Evolutionary conservation across 2,797 vertebrate genomes (phyloP), one percentile per base, ranked within the genome.

Genomic region (Falco rusticolus): DNA sequence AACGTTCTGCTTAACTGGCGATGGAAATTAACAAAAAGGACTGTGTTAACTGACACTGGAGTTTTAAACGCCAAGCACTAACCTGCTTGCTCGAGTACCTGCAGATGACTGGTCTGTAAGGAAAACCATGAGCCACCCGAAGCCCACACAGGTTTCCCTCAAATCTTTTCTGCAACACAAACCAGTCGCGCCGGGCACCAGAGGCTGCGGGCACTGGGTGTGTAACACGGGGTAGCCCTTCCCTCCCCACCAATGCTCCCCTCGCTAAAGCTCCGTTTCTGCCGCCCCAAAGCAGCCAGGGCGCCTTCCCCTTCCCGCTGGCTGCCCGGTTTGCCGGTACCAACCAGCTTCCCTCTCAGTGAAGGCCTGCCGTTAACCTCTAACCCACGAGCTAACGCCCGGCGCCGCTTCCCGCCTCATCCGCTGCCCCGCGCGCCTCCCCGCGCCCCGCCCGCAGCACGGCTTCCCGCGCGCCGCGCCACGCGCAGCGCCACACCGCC

Each of bases 131-230:
- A 31, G 51, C 37, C 56, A 28, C 10, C 5, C 1, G 1, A 13
- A 22, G 28, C 11, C 29, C 20, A 5, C 5, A 2, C 10, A 31
- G 37, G 18, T 17, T 76, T 41, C 28, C 25, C 17, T 22, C 33
- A 3, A 12, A 1, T 13, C 29, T 9, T 24, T 14, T 26, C 20
- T 25, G 21, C 3, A 19, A 29, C 16, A 15, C 9, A 26, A 45
- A 9, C 11, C 4, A 24, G 15, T 0, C 1, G 3, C 33, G 1
- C 11, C 0, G 41, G 12, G 6, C 28, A 17, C 4, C 65, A 10
- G 7, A 5, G 13, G 28, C 50, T 10, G 28, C 0, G 1, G 19
- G 9, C n/a, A 6, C 17, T 0, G 17, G 6, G 77, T 13, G 22
- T 0, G 10, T 17, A 5, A 22, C 34, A 12, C 33, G 4, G 7